A percentile compares a stretch with the other conserved stretches of the same genome.
Evolutionary conservation across 2,888 invertebrate genomes (phyloP).

Genomic region (Bugulina stolonifera): DNA sequence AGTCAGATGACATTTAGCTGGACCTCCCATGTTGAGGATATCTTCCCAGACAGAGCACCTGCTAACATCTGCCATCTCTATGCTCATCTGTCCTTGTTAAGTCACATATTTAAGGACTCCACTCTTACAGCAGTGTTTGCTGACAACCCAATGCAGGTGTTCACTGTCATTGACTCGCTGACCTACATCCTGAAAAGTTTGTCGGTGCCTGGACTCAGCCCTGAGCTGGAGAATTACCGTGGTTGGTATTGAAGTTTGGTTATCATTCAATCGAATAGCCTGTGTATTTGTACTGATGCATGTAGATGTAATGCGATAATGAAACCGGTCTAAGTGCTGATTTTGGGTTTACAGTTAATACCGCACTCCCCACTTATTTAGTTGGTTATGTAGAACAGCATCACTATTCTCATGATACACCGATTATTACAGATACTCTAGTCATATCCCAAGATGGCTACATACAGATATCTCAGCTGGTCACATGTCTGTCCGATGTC

Average conservation of each 20-base stretch:
- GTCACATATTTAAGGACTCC: slow-evolving; percentile 3
- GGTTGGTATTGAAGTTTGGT: too few species aligned
- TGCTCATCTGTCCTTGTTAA: background rate
- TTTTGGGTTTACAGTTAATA: too few species aligned
- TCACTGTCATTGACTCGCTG: slow-evolving; percentile 14
- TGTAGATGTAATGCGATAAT: too few species aligned
- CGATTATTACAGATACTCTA: slow-evolving; percentile 15
- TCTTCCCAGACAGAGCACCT: background rate
- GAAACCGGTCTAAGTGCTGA: too few species aligned
- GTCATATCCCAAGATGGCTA: slow-evolving; percentile 24
- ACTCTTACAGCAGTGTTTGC: background rate
- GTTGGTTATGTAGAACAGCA: too few species aligned
- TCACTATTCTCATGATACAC: too few species aligned
- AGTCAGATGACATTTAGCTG: slow-evolving; percentile 22
- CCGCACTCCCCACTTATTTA: too few species aligned
- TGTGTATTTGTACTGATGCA: too few species aligned
- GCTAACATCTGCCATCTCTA: slow-evolving; percentile 9
- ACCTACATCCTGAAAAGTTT: background rate
- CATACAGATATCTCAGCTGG: slow-evolving; percentile 45
- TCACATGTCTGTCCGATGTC: slow-evolving; percentile 40
- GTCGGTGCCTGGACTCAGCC: background rate
- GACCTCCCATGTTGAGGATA: slow-evolving; percentile 7
- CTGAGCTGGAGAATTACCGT: slow-evolving; percentile 6
- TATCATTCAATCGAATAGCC: too few species aligned
- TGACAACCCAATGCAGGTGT: background rate